Evolutionary conservation across 2,888 invertebrate species (phyloP), one percentile per base, ranked within the genome.

Genomic region (Eilema sororculum): DNA sequence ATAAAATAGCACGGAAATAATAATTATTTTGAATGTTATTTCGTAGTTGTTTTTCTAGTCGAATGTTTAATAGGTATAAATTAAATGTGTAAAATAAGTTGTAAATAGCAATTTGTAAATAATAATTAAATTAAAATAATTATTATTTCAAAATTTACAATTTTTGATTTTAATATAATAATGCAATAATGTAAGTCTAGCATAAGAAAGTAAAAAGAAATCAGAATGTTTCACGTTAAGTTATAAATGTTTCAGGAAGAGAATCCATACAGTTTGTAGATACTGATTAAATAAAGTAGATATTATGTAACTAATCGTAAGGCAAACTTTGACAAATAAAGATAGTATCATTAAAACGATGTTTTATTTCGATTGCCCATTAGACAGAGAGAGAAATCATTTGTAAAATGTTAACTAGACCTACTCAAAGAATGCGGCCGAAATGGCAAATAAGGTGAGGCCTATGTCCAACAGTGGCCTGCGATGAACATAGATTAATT

Each of bases 261-360:
- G 25, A 56, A 71, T 66, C 67, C 64, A 69, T 68, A 76, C 74
- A 70, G 68, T 78, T 74, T 61, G 79, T 88, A 88, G 87, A 77
- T 74, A 82, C 77, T 80, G 80, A 82, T 79, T 58, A 69, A 77
- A 78, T 77, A 77, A 75, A 78, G 82, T 85, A 82, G 78, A 82
- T 1, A 41, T 16, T 80, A 77, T 75, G 82, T 92, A 82, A 78
- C 37, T 81, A 75, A 73, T 71, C 25, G 25, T 82, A 93, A 91
- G 93, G 85, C 80, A 86, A 92, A 92, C 85, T 93, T 94, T 92
- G 95, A 95, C 95, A 94, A 95, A 95, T 95, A 95, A 95, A 95
- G 86, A 92, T 94, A 93, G 92, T 87, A 90, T 91, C 73, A 74
- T 84, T 82, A 75, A 65, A 74, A 46, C 46, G 62, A 71, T 73